Base-by-base conservation (phyloP, 1,140 invertebrate genomes). In the Platorchestia sp. region DNA sequence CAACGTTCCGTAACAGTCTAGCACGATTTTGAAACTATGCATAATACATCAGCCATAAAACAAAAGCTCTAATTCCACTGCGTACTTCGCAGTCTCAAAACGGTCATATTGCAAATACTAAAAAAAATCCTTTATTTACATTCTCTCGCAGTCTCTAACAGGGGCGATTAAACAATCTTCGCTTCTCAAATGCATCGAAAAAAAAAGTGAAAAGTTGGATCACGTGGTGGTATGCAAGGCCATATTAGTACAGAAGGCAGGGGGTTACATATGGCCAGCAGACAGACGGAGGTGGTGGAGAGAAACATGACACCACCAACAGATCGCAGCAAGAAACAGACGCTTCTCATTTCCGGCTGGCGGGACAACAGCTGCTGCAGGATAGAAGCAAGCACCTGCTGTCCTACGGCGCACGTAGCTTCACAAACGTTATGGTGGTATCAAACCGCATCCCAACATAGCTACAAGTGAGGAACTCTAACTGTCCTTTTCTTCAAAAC, bases 301-400 rank as follows among this genome's bases (percentile, higher is more conserved):
- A 53, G 90, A 36, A 93, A 47, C 45, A 45, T 36, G 27, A 93
- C 90, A 93, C 90, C 90, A 93, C 90, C 47, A 44, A 22, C n/a
- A 42, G 51, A 19, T 47, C 41, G 14, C 75, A 51, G 40, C 45
- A 47, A 42, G 44, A 95, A n/a, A 44, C 27, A 95, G 45, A 41
- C 45, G 41, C 45, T 93, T 36, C 90, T 93, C 27, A 93, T 53
- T 93, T 93, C 59, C 59, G 59, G 59, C 59, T 75, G 27, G 59
- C 36, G 59, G 59, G 59, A n/a, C 59, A 75, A 75, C 59, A 75
- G 59, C 59, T 75, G 59, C 59, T 36, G 59, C 59, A 75, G 59
- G 59, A 75, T 10, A 75, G 59, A 3, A 36, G 59, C 59, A 75
- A 75, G 59, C 59, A 75, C 59, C 59, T 75, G 59, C 59, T 75